Percentiles rank a stretch among this genome's conserved stretches.
phyloP scores from a whole-genome alignment of 2,113 vertebrate genomes.

The Dasyurus viverrinus region DNA sequence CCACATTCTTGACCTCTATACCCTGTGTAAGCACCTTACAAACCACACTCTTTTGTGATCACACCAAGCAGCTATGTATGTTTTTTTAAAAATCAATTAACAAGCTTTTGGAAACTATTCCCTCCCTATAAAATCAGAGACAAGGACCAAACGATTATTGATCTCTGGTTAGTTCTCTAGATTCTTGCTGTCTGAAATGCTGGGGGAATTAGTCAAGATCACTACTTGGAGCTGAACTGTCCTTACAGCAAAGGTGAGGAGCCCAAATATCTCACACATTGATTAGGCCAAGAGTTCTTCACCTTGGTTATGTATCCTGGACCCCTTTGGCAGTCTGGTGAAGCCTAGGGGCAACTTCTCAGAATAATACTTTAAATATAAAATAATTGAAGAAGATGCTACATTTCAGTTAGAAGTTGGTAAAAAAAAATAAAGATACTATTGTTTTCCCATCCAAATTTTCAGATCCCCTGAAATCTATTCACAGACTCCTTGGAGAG shows the following conservation, averaged over 20 bases:
- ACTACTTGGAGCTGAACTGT: background rate
- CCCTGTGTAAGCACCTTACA: background rate
- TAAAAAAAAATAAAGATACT: background rate
- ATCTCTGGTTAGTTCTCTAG: background rate
- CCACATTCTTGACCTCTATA: background rate
- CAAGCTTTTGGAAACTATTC: background rate
- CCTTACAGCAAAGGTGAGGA: background rate
- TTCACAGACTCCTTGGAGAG: background rate
- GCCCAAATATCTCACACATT: background rate
- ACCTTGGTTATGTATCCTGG: background rate
- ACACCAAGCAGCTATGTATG: background rate
- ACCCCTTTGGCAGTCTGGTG: background rate
- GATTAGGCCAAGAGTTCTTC: background rate
- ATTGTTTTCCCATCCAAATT: background rate
- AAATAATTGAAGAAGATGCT: background rate
- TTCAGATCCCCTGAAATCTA: background rate
- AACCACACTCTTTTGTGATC: background rate
- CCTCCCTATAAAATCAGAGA: background rate
- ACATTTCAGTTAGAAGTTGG: background rate
- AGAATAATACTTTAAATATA: background rate
- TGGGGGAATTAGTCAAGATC: background rate
- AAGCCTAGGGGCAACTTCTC: background rate
- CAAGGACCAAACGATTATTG: background rate
- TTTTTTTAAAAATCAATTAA: background rate
- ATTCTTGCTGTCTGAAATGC: background rate